A percentile compares a stretch with the other conserved stretches of the same genome.
These are phyloP conservation scores for Clarias platycephalus DNA, from an alignment of 2,797 vertebrate genomes.

Conservation along the genomic window DNA sequence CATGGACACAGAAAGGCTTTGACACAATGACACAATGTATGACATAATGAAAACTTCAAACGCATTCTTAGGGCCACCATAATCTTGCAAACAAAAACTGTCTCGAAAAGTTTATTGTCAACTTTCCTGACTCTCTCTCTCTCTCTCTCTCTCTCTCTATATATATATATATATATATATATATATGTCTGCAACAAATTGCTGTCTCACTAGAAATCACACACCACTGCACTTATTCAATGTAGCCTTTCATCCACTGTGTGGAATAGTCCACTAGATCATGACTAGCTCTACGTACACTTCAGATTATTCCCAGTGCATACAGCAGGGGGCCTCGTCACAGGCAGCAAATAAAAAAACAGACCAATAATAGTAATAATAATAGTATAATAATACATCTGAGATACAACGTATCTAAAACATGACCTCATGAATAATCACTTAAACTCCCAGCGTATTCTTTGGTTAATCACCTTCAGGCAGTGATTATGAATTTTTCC, in stretches of 20 bases:
- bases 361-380: not conserved
- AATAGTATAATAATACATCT: conserved; percentile 5
- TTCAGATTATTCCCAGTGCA: not conserved
- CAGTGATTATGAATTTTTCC: not conserved
- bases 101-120: conserved; percentile 38
- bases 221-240: conserved; percentile 50
- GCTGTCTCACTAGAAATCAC: conserved; percentile 48
- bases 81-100: conserved; percentile 43
- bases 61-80: conserved; percentile 48
- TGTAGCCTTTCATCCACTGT: conserved; percentile 46
- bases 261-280: conserved; percentile 46
- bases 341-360: not conserved
- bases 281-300: not conserved
- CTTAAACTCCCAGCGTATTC: not conserved
- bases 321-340: not conserved
- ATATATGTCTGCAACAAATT: conserved; percentile 13
- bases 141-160: not conserved
- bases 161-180: too few species aligned
- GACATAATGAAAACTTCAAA: conserved; percentile 52
- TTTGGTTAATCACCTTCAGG: not conserved
- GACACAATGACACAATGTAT: conserved; percentile 37
- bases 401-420: not conserved
- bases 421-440: not conserved
- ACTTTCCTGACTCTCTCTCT: conserved; percentile 9
- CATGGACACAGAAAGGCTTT: conserved; percentile 38